Conservation (phyloP, 2,113 vertebrate species). For the Rallus limicola region DNA sequence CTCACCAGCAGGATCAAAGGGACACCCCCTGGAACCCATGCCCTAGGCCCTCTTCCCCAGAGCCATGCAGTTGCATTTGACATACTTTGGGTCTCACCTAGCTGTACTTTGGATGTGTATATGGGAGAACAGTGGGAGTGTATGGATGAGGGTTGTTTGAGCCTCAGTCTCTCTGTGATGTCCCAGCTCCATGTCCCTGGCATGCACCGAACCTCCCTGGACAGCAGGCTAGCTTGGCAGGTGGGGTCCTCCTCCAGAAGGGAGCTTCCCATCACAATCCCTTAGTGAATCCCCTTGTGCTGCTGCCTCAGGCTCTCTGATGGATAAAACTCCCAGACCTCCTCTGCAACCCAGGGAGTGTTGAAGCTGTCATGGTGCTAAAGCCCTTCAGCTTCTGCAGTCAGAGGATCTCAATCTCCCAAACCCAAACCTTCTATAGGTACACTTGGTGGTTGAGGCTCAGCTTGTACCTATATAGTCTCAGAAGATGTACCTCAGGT, state of each 20-base stretch:
- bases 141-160: background rate
- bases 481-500: background rate
- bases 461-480: background rate
- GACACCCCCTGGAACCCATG: background rate
- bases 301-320: background rate
- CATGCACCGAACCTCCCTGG: background rate
- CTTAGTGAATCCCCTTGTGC: accelerated
- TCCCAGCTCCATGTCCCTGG: background rate
- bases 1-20: background rate
- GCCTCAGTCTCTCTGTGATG: too few species aligned
- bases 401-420: background rate
- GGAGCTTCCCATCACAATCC: background rate
- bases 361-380: background rate
- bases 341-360: background rate
- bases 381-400: background rate
- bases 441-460: background rate
- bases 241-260: background rate
- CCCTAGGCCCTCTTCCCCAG: background rate
- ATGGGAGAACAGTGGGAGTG: background rate
- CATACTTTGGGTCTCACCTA: background rate
- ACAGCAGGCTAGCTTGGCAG: background rate
- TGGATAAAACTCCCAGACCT: background rate
- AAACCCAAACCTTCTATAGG: accelerated
- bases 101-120: background rate
- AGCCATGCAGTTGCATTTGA: background rate